phyloP scores from a whole-genome alignment of 1,140 invertebrate species.

The Belonocnema kinseyi region DNA sequence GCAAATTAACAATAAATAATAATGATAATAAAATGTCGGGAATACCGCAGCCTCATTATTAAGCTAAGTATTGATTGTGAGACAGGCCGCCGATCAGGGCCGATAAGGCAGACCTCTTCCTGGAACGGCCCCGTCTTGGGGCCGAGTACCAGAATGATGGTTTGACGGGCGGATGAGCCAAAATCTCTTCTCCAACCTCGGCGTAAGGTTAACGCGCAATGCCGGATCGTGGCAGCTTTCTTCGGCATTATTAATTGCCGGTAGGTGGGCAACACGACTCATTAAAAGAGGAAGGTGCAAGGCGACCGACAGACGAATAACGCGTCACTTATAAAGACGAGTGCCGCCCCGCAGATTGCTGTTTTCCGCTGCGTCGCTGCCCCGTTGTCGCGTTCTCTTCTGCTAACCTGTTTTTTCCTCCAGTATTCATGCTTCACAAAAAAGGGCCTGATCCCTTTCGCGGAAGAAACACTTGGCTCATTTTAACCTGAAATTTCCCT shows the following conservation, averaged over 20 bases:
- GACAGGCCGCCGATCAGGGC: conserved; percentile 50
- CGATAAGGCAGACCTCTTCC: conserved; percentile 58
- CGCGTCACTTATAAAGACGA: background rate
- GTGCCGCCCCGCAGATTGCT: conserved; percentile 14
- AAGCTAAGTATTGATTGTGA: conserved; percentile 63
- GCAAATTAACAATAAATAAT: conserved; percentile 65
- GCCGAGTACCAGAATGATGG: conserved; percentile 33
- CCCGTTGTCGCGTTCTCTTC: background rate
- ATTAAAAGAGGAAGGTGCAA: conserved; percentile 38
- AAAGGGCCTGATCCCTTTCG: no score
- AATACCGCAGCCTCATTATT: conserved; percentile 61
- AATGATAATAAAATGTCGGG: conserved; percentile 62
- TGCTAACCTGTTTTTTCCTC: no score
- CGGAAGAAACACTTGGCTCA: no score
- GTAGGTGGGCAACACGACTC: conserved; percentile 57
- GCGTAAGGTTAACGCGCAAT: conserved; percentile 39
- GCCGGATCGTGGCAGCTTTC: conserved; percentile 47
- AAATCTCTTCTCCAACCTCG: conserved; percentile 17
- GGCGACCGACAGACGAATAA: background rate
- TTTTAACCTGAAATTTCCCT: no score
- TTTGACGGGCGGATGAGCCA: background rate
- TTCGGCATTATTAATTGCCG: conserved; percentile 65
- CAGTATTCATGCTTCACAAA: no score
- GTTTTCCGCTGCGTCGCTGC: background rate
- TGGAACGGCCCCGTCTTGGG: conserved; percentile 51